Evolutionary conservation across 2,797 vertebrate genomes (phyloP).

Genomic region (Pachyuromys duprasi): DNA sequence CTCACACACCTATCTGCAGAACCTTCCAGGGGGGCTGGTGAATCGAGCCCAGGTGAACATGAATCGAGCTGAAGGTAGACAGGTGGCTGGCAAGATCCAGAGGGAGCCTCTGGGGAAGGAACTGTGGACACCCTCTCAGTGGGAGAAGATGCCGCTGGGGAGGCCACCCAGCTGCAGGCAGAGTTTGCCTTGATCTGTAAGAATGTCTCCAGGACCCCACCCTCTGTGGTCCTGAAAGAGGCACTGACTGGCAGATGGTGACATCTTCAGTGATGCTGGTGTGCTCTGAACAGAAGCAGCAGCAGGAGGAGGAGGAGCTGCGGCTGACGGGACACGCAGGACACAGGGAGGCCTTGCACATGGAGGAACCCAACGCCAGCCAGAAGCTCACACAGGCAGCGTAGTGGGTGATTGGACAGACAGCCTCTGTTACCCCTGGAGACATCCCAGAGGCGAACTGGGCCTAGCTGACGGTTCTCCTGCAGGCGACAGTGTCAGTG

Average conservation of each 20-base stretch:
- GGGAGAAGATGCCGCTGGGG: not conserved
- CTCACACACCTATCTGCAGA: constrained; percentile 94
- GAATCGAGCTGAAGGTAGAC: constrained; percentile 93
- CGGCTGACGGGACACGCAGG: constrained; percentile 94
- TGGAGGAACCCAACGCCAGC: constrained; percentile 95
- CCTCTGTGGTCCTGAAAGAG: constrained; percentile 86
- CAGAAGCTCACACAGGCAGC: constrained; percentile 77
- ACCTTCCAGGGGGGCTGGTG: constrained; percentile 94
- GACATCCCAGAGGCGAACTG: constrained; percentile 69
- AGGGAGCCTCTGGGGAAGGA: constrained; percentile 93
- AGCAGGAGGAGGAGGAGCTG: constrained; percentile 90
- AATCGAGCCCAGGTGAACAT: constrained; percentile 94
- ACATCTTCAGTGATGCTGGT: constrained; percentile 93
- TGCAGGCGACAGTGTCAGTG: constrained; percentile 92
- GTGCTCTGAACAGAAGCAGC: constrained; percentile 93
- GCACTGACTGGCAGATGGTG: constrained; percentile 97
- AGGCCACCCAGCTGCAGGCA: not conserved
- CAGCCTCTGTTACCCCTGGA: constrained; percentile 92
- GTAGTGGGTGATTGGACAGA: constrained; percentile 72
- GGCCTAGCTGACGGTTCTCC: not conserved
- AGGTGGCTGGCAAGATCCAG: constrained; percentile 94
- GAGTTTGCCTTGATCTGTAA: not conserved
- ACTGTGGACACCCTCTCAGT: constrained; percentile 85
- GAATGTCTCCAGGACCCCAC: not conserved
- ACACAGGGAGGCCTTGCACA: not conserved